A percentile compares a stretch with the other conserved stretches of the same genome.
Conservation (phyloP, 2,888 invertebrate genomes). For the Phaedon cochleariae region DNA sequence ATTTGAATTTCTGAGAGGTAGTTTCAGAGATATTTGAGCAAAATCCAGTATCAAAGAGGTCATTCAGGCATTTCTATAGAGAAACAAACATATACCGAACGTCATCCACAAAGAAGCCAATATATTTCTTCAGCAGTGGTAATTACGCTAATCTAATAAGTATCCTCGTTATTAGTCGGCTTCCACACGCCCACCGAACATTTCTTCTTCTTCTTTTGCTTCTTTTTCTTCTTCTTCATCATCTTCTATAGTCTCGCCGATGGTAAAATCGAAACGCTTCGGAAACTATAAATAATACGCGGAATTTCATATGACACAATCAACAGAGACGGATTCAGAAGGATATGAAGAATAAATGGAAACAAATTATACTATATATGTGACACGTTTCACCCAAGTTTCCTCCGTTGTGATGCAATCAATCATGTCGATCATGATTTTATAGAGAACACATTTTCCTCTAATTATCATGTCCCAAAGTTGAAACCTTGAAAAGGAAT, state of each 20-base stretch:
- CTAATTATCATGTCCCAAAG: too few species aligned
- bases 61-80: too few species aligned
- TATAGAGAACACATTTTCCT: too few species aligned
- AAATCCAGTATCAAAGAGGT: too few species aligned
- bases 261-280: conserved; percentile 60
- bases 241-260: conserved; percentile 31
- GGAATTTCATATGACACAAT: conserved; percentile 58
- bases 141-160: conserved; percentile 61
- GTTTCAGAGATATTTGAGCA: too few species aligned
- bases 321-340: background rate
- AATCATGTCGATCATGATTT: too few species aligned
- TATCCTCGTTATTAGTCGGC: conserved; percentile 56
- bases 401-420: too few species aligned
- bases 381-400: too few species aligned
- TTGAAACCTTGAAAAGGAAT: too few species aligned
- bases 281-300: conserved; percentile 61
- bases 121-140: conserved; percentile 48
- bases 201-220: conserved; percentile 16
- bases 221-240: conserved; percentile 12
- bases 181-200: conserved; percentile 59
- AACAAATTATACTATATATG: background rate
- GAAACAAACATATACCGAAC: too few species aligned
- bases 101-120: conserved; percentile 26
- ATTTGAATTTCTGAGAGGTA: too few species aligned
- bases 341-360: background rate